Evolutionary conservation across 2,113 vertebrate species (phyloP).

Genomic region (Vulpes ferrilata): DNA sequence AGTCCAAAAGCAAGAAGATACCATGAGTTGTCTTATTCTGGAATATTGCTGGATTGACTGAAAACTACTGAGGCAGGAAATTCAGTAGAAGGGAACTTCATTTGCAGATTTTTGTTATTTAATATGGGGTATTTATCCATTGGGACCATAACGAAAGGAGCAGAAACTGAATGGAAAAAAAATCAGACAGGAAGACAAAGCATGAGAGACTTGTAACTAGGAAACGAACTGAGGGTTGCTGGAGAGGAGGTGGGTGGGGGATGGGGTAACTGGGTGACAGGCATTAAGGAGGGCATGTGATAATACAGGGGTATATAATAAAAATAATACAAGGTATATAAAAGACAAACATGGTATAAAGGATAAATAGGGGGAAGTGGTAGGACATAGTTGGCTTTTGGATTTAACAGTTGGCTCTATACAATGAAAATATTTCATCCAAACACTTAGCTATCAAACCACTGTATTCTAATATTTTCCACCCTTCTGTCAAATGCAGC

Average conservation of each 20-base stretch:
- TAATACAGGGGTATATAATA: no score
- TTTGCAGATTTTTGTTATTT: not conserved
- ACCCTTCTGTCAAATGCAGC: not conserved
- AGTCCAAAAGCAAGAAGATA: not conserved
- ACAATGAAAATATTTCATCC: slow-evolving; percentile 2
- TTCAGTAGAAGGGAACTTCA: not conserved
- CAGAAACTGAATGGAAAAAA: no score
- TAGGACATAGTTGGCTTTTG: not conserved
- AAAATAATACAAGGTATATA: not conserved
- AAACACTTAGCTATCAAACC: slow-evolving; percentile 24
- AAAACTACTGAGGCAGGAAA: slow-evolving; percentile 10
- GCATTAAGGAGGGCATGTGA: no score
- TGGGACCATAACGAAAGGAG: no score
- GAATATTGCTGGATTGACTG: not conserved
- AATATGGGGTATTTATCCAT: not conserved
- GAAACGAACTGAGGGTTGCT: no score
- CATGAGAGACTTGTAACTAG: no score
- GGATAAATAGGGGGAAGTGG: not conserved
- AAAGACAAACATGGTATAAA: not conserved
- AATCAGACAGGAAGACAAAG: no score
- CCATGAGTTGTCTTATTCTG: not conserved
- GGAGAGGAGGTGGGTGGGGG: no score
- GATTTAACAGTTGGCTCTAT: not conserved
- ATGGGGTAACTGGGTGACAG: no score
- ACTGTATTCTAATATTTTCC: not conserved